Base-by-base conservation (phyloP, 2,113 vertebrate genomes). In the Callaeas wilsoni region DNA sequence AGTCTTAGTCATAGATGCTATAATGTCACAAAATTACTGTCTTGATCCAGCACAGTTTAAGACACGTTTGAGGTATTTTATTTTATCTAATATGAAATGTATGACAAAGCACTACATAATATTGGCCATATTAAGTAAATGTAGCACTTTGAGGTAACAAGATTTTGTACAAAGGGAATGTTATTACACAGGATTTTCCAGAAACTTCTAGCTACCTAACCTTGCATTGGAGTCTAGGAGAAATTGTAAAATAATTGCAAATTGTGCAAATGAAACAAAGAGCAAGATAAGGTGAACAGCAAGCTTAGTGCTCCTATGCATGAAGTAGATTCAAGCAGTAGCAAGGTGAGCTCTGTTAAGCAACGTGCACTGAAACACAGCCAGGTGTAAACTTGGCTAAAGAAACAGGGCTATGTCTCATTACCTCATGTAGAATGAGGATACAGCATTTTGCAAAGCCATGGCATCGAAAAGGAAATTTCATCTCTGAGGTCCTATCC, bases 321-420 rank as follows among this genome's bases (percentile, higher is more conserved):
- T 35, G 41, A 64, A 52, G 26, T 73, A 26, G 23, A 18, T 17
- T 59, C 4, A n/a, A n/a, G 63, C 11, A 32, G 35, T 17, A 59
- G 59, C 49, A 37, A 55, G 81, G 59, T 84, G 50, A 80, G 59
- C n/a, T 71, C 33, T 46, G 25, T 29, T 69, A 35, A 73, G n/a
- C 25, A 69, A 20, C 0, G 1, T 52, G 27, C 10, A 7, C 10
- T 64, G 41, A 60, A 62, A 27, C 19, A n/a, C 29, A 74, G 46
- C 25, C 77, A 62, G 39, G 11, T 73, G 9, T 42, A 41, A 84
- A 60, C 20, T 26, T 22, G 63, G 12, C 46, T 65, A 14, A 55
- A 49, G 59, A 74, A 83, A 59, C 0, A 0, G 27, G 42, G 19
- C 42, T 12, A 0, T 1, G 1, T 79, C 9, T 62, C 14, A 2